Percentiles rank a stretch among this genome's conserved stretches.
Evolutionary conservation across 2,888 invertebrate genomes (phyloP).

Genomic region (Abrostola tripartita): DNA sequence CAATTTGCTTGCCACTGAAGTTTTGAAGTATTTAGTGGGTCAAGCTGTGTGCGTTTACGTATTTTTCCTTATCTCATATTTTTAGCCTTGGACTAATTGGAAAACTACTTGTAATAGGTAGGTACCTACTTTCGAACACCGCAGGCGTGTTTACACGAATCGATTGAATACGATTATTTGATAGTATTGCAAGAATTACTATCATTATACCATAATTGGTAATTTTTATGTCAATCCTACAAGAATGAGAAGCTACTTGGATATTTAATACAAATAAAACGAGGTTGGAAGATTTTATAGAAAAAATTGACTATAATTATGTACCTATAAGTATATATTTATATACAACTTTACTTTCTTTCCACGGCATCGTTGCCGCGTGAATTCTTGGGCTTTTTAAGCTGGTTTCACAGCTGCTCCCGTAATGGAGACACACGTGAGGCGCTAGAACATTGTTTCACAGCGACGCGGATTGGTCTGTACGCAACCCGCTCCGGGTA

Average conservation of each 20-base stretch:
- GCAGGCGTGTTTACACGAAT: slow-evolving; percentile 33
- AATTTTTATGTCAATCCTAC: not conserved
- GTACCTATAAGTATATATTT: no score
- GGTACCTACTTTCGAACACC: slow-evolving; percentile 12
- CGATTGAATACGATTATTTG: slow-evolving; percentile 42
- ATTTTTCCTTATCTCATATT: slow-evolving; percentile 51
- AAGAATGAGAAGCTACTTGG: not conserved
- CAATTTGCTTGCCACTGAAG: not conserved
- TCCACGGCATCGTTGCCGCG: no score
- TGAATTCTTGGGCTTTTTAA: no score
- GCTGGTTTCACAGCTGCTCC: no score
- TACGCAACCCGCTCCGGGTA: no score
- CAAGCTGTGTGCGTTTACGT: slow-evolving; percentile 56
- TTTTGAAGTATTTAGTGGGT: slow-evolving; percentile 45
- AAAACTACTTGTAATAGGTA: slow-evolving; percentile 40
- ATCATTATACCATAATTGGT: slow-evolving; percentile 6
- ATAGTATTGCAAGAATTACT: slow-evolving; percentile 27
- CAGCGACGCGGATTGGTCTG: no score
- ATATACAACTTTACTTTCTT: no score
- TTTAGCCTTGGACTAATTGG: slow-evolving; percentile 68
- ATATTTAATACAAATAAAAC: no score
- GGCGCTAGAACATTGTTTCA: no score
- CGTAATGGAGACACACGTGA: no score
- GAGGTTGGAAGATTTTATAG: no score
- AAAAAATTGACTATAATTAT: no score